A percentile compares a stretch with the other conserved stretches of the same genome.
Evolutionary conservation across 2,113 vertebrate genomes (phyloP).

Genomic region (Tragelaphus buxtoni): DNA sequence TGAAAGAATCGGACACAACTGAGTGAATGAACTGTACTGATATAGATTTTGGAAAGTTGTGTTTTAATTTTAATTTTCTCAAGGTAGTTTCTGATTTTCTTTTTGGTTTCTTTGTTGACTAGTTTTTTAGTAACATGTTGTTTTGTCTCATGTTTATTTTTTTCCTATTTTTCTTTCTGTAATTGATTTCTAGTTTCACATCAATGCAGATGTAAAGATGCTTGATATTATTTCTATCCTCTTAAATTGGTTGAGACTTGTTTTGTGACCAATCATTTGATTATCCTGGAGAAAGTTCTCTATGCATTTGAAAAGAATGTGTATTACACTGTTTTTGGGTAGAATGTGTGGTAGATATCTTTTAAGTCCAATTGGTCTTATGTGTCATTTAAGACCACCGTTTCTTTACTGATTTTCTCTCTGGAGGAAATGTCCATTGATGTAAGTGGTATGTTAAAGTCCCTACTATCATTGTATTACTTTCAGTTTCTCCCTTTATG

Average conservation of each 20-base stretch:
- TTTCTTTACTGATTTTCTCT: neutral
- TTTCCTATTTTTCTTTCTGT: neutral
- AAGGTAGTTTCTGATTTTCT: neutral
- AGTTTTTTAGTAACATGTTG: neutral
- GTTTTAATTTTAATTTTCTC: neutral
- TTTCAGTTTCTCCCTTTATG: neutral
- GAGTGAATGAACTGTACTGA: neutral
- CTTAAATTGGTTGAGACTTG: neutral
- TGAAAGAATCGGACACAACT: neutral
- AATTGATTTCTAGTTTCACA: neutral
- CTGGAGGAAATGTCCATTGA: neutral
- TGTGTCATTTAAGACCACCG: neutral
- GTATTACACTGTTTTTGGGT: neutral
- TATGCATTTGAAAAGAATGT: neutral
- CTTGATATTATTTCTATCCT: neutral
- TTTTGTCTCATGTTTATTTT: neutral
- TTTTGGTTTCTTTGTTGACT: neutral
- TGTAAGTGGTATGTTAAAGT: neutral
- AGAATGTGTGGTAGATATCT: neutral
- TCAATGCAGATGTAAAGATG: neutral
- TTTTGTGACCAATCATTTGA: neutral
- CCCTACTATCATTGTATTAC: neutral
- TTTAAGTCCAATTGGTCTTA: neutral
- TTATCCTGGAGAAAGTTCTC: neutral
- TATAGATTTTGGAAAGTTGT: neutral